Conservation (phyloP, 2,888 invertebrate species). For the Volucella inanis region DNA sequence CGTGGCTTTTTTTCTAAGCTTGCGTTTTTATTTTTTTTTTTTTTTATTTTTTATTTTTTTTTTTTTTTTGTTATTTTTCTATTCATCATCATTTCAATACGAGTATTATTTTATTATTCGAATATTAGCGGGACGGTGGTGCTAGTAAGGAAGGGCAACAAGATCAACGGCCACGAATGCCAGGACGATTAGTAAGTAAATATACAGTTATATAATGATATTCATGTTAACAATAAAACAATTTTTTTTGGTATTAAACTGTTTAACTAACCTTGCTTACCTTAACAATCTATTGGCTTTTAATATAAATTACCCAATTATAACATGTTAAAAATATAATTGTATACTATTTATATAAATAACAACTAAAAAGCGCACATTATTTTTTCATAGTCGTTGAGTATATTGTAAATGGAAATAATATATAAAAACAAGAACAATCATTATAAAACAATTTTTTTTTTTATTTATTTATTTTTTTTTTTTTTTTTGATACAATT, state of each 20-base stretch:
- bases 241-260: too few relatives aligned
- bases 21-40: constrained; percentile 39
- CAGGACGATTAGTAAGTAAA: constrained; percentile 61
- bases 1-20: constrained; percentile 34
- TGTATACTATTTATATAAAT: too few relatives aligned
- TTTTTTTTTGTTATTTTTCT: constrained; percentile 70
- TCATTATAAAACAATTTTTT: neutral
- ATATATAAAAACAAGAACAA: neutral
- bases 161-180: constrained; percentile 53
- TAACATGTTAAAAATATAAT: too few relatives aligned
- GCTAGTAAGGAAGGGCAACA: constrained; percentile 77
- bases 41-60: constrained; percentile 44
- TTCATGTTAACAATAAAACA: neutral
- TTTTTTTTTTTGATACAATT: constrained; percentile 27
- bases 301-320: too few relatives aligned
- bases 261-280: too few relatives aligned
- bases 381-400: too few relatives aligned
- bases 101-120: constrained; percentile 79
- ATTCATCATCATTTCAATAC: constrained; percentile 76
- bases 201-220: neutral
- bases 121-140: constrained; percentile 77
- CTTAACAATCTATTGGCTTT: too few relatives aligned
- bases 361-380: too few relatives aligned
- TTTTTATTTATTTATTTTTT: too few relatives aligned
- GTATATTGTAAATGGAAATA: too few relatives aligned